Evolutionary conservation across 2,113 vertebrate genomes (phyloP), one percentile per base, ranked within the genome.

Genomic region (Pipa parva): DNA sequence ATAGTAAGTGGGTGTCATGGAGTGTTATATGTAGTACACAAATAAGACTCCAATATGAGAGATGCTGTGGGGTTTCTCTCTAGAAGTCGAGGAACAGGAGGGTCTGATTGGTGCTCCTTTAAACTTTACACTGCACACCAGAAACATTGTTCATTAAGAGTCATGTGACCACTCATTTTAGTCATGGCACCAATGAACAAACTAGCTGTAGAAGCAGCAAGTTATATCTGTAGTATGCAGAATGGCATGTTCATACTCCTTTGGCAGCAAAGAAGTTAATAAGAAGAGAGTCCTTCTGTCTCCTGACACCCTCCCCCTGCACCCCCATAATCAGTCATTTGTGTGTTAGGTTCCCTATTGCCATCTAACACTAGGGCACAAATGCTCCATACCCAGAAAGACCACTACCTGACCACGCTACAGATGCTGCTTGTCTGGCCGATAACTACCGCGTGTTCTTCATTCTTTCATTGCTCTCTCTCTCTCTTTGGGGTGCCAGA

Each of bases 181-280:
- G 15, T 39, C 51, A 37, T 57, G 56, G 29, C 39, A 45, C 58
- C 49, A 57, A 45, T n/a, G n/a, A 7, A 54, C 45, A 70, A 61
- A 57, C 66, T 9, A 24, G 55, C 54, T 57, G 39, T 45, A 31
- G 33, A 39, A 42, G 31, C 51, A 29, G 51, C 50, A 15, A 24
- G 15, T 64, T 63, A 37, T 21, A 31, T 20, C 7, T 58, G 28
- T 29, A 37, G 49, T 51, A 59, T 17, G 29, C 29, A 50, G 55
- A 59, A 45, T 29, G 17, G 52, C 13, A 57, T 29, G 45, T 27
- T 60, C 46, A 28, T n/a, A 69, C 21, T 36, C 56, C 57, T 69
- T 60, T 60, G 46, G 57, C 57, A 69, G 57, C 65, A 60, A 54
- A 54, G 46, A 70, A 49, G 58, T 70, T 54, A 51, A 29, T 39